Base-by-base conservation (phyloP, 2,888 invertebrate species). In the Diarsia brunnea region DNA sequence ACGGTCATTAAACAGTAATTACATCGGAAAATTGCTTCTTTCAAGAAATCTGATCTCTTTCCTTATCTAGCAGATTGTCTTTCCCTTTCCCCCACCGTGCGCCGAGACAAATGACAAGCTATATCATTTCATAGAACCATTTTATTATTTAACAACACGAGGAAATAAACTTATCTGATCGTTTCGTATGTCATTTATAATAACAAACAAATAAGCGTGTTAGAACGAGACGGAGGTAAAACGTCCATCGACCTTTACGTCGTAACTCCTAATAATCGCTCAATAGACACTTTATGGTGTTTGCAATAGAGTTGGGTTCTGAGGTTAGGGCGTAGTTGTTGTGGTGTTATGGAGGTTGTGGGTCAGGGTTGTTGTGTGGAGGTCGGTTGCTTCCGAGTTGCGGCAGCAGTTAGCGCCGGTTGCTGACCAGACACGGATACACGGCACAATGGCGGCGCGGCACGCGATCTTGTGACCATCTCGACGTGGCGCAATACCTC, bases 281-380 rank as follows among this genome's bases (percentile, higher is more conserved):
- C 64, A 65, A 65, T 21, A 19, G 7, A 85, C 21, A 63, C 86
- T 63, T 63, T 83, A 73, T 49, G 1, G 0, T 38, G n/a, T 27
- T 4, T 4, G 19, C 0, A 0, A 45, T 69, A 85, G 58, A 71
- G 82, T 85, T 65, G n/a, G 24, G 24, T 77, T 81, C 85, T 1
- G 7, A 4, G 11, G 58, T 58, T 27, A 14, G 4, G 11, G 21
- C n/a, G 14, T 4, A 11, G 24, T 8, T n/a, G 65, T 63, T 77
- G 38, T 27, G 51, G 12, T 73, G 49, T 71, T 63, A 27, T 10
- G 58, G 49, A 67, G 73, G 49, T 60, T 64, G 63, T 75, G 74
- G 87, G 86, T 86, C 86, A 86, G 78, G 88, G 86, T 75, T 82
- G 75, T 60, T 67, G n/a, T 27, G 58, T 70, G 61, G 78, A 81